A percentile compares a stretch with the other conserved stretches of the same genome.
Evolutionary conservation across 2,888 invertebrate genomes (phyloP).

Genomic region (Rotaria sp.): DNA sequence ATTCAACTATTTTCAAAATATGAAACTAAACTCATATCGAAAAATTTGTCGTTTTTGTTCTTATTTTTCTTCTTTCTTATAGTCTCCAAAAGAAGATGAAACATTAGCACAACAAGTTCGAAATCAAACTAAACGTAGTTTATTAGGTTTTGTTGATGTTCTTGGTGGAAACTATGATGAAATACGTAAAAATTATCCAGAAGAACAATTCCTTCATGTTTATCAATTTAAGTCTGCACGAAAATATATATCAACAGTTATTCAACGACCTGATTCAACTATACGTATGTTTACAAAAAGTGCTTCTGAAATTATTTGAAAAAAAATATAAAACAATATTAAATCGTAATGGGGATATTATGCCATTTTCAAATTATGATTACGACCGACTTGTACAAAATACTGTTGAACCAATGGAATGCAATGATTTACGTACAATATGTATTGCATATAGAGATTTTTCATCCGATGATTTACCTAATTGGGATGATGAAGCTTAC

Average conservation of each 20-base stretch:
- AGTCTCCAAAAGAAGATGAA: neutral
- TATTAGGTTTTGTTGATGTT: constrained; percentile 79
- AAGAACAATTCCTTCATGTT: constrained; percentile 68
- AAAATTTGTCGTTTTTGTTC: too few species aligned
- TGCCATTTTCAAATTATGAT: constrained; percentile 30
- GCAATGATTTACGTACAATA: constrained; percentile 87
- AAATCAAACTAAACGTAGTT: constrained; percentile 90
- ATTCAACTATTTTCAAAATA: neutral
- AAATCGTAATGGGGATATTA: constrained; percentile 7
- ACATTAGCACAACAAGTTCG: constrained; percentile 75
- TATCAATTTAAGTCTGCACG: constrained; percentile 87
- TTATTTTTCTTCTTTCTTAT: neutral
- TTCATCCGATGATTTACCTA: constrained; percentile 72
- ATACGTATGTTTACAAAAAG: constrained; percentile 85
- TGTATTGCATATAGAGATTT: constrained; percentile 90
- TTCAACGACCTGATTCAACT: constrained; percentile 64
- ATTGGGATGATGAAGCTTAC: constrained; percentile 62
- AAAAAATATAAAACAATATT: constrained; percentile 53
- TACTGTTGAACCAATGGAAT: constrained; percentile 85
- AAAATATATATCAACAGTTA: constrained; percentile 90
- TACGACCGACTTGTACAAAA: constrained; percentile 31
- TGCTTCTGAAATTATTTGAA: constrained; percentile 89
- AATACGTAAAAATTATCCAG: constrained; percentile 76
- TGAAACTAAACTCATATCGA: too few species aligned
- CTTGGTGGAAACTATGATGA: constrained; percentile 82